A percentile compares a stretch with the other conserved stretches of the same genome.
These are phyloP conservation scores for Thumatha senex DNA, from an alignment of 2,888 invertebrate species.

Conservation along the genomic window DNA sequence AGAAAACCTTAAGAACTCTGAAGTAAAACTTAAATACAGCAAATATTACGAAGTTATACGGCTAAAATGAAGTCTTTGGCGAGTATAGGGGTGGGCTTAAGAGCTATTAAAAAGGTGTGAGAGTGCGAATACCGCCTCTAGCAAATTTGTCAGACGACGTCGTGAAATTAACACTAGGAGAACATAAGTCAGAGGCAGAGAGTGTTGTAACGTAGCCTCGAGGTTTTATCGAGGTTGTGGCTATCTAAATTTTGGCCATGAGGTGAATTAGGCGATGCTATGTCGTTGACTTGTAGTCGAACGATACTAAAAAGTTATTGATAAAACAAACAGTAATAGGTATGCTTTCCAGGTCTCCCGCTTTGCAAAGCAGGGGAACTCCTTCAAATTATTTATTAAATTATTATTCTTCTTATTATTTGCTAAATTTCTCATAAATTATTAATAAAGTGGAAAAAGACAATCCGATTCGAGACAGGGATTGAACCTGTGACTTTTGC, in stretches of 20 bases:
- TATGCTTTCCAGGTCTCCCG: no score
- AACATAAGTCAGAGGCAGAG: conserved; percentile 64
- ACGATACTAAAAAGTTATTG: no score
- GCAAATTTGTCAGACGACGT: conserved; percentile 69
- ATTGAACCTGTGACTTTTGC: no score
- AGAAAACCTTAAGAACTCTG: conserved; percentile 20
- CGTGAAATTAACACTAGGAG: conserved; percentile 73
- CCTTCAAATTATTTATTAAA: no score
- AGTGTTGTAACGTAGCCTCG: conserved; percentile 44
- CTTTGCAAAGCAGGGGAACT: no score
- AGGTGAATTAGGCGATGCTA: conserved; percentile 17
- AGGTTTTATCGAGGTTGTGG: conserved; percentile 53
- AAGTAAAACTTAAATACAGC: conserved; percentile 27
- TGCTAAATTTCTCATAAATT: no score
- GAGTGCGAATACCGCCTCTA: conserved; percentile 49
- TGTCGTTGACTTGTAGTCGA: conserved; percentile 16
- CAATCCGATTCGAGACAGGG: no score
- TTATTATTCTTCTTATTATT: no score
- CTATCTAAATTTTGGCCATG: conserved; percentile 24
- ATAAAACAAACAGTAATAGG: no score
- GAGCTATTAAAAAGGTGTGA: conserved; percentile 55
- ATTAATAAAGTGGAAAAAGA: no score
- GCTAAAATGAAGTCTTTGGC: conserved; percentile 45
- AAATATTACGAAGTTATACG: conserved; percentile 44
- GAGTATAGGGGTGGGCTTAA: conserved; percentile 36